Percentiles rank a stretch among this genome's conserved stretches.
phyloP scores from a whole-genome alignment of 2,888 invertebrate genomes.

The Agonopterix heracliana region DNA sequence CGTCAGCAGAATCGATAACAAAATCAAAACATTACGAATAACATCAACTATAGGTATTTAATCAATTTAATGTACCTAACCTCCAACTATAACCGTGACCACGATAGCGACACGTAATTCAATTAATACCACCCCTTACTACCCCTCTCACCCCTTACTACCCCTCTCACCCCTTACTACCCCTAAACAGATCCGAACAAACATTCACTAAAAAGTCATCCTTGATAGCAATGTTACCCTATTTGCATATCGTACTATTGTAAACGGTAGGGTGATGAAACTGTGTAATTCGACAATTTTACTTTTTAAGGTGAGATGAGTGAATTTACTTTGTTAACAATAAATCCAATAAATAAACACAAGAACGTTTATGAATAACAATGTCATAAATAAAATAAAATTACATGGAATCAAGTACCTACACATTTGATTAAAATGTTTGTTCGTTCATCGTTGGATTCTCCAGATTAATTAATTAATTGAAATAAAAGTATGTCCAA shows the following conservation, averaged over 20 bases:
- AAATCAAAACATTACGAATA: too few relatives aligned
- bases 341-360: too few relatives aligned
- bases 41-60: too few relatives aligned
- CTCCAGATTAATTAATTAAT: too few relatives aligned
- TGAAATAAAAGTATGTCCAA: too few relatives aligned
- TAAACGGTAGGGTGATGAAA: neutral
- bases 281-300: constrained; percentile 4
- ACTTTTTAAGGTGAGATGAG: neutral
- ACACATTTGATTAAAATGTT: too few relatives aligned
- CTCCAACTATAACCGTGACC: constrained; percentile 15
- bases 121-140: constrained; percentile 43
- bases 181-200: constrained; percentile 31
- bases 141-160: constrained; percentile 2
- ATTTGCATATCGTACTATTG: constrained; percentile 40
- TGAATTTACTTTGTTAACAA: too few relatives aligned
- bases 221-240: constrained; percentile 34
- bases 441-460: too few relatives aligned
- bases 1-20: too few relatives aligned
- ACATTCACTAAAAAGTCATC: constrained; percentile 51
- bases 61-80: neutral
- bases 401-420: too few relatives aligned
- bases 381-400: too few relatives aligned
- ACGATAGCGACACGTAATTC: constrained; percentile 51
- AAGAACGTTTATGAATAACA: too few relatives aligned
- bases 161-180: constrained; percentile 2